phyloP scores from a whole-genome alignment of 2,797 vertebrate genomes.

The Megalops cyprinoides region DNA sequence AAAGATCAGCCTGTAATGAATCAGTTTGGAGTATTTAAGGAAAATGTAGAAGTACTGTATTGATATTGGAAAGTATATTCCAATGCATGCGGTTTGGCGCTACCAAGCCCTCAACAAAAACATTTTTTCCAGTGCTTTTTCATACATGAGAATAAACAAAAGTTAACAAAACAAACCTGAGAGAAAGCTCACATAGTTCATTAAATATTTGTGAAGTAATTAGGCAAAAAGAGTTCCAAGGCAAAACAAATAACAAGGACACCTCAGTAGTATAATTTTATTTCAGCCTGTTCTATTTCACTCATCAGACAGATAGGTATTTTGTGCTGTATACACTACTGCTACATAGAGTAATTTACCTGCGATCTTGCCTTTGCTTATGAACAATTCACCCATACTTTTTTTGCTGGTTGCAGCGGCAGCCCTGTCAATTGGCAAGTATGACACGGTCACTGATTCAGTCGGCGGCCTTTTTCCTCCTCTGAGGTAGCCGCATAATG shows the following conservation, averaged over 20 bases:
- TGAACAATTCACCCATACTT: not conserved
- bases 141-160: too few species aligned
- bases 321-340: not conserved
- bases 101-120: too few species aligned
- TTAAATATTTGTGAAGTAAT: too few species aligned
- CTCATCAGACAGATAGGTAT: not conserved
- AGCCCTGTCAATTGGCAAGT: not conserved
- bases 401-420: not conserved
- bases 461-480: not conserved
- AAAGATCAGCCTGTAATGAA: too few species aligned
- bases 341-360: not conserved
- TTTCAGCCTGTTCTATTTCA: not conserved
- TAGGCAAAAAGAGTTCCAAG: too few species aligned
- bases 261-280: not conserved
- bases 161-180: too few species aligned
- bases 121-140: too few species aligned
- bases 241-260: not conserved
- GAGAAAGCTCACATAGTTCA: too few species aligned
- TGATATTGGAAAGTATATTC: too few species aligned
- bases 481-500: conserved; percentile 9
- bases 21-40: too few species aligned
- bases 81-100: too few species aligned
- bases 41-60: too few species aligned
- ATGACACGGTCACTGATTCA: not conserved
- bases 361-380: not conserved